A percentile compares a stretch with the other conserved stretches of the same genome.
Conservation (phyloP, 2,113 vertebrate species). For the Callocephalon fimbriatum region DNA sequence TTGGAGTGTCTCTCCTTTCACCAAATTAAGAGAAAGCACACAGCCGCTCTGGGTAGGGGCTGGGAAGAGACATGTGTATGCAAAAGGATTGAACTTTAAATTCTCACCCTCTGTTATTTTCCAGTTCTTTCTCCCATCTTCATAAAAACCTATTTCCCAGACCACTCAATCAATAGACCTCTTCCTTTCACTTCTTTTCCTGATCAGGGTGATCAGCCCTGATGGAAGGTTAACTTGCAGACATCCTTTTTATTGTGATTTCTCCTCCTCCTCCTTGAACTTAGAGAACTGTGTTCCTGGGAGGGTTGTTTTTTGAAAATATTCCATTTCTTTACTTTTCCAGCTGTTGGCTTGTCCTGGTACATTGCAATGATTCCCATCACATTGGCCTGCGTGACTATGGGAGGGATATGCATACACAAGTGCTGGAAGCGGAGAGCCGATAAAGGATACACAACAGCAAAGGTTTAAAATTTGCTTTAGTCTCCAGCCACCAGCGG, state of each 20-base stretch:
- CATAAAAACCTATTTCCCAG: neutral
- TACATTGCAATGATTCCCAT: conserved; percentile 59
- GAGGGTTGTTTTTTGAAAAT: neutral
- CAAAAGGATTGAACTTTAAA: neutral
- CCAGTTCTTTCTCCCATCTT: neutral
- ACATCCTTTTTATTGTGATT: neutral
- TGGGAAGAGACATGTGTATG: neutral
- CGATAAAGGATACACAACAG: conserved; percentile 51
- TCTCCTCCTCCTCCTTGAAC: neutral
- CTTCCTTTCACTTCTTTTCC: neutral
- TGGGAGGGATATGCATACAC: conserved; percentile 69
- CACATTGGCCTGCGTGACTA: conserved; percentile 37
- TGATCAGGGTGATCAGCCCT: neutral
- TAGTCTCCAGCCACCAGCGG: neutral
- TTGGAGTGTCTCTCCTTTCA: neutral
- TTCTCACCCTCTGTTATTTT: neutral
- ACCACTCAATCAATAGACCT: neutral
- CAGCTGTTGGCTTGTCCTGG: conserved; percentile 77
- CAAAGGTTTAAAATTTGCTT: conserved; percentile 35
- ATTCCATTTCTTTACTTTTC: conserved; percentile 42
- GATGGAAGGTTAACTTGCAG: conserved; percentile 12
- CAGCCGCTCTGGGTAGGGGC: neutral
- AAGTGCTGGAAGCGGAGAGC: conserved; percentile 59
- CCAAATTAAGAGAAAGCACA: neutral
- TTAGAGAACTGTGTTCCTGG: neutral